phyloP scores from a whole-genome alignment of 2,113 vertebrate species.

The Amphiprion percula region DNA sequence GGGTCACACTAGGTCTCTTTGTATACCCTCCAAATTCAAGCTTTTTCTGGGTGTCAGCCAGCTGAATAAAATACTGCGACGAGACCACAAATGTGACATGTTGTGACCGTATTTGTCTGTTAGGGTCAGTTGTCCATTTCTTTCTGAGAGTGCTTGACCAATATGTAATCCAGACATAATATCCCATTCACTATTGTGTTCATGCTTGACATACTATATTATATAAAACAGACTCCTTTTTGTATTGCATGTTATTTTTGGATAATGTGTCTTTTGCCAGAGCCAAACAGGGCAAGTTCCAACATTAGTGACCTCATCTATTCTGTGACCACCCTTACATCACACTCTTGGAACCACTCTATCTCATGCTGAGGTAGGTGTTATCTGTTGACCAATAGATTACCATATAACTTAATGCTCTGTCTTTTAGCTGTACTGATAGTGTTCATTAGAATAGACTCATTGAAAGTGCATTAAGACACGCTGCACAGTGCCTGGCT shows the following conservation, averaged over 20 bases:
- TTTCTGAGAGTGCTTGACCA: constrained; percentile 35
- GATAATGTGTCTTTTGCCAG: constrained; percentile 35
- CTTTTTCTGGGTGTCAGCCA: constrained; percentile 38
- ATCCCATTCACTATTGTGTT: constrained; percentile 47
- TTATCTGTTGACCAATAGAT: constrained; percentile 47
- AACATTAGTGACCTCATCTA: constrained; percentile 63
- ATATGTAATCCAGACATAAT: constrained; percentile 17
- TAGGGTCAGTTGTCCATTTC: constrained; percentile 58
- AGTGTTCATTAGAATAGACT: constrained; percentile 43
- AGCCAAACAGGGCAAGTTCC: constrained; percentile 37
- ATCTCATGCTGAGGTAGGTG: constrained; percentile 56
- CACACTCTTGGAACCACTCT: constrained; percentile 52
- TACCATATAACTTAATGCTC: constrained; percentile 38
- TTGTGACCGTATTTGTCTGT: constrained; percentile 46
- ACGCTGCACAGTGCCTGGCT: constrained; percentile 16
- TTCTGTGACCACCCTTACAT: constrained; percentile 36
- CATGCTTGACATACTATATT: constrained; percentile 19
- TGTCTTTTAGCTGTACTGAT: constrained; percentile 42
- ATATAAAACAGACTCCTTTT: constrained; percentile 38
- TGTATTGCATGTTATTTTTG: constrained; percentile 48
- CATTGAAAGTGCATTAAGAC: constrained; percentile 28
- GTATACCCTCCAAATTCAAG: constrained; percentile 41
- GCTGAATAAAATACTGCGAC: constrained; percentile 31
- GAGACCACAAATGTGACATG: constrained; percentile 46
- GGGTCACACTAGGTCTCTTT: constrained; percentile 73